Evolutionary conservation across 1,140 invertebrate genomes (phyloP).

Genomic region (Solen grandis): DNA sequence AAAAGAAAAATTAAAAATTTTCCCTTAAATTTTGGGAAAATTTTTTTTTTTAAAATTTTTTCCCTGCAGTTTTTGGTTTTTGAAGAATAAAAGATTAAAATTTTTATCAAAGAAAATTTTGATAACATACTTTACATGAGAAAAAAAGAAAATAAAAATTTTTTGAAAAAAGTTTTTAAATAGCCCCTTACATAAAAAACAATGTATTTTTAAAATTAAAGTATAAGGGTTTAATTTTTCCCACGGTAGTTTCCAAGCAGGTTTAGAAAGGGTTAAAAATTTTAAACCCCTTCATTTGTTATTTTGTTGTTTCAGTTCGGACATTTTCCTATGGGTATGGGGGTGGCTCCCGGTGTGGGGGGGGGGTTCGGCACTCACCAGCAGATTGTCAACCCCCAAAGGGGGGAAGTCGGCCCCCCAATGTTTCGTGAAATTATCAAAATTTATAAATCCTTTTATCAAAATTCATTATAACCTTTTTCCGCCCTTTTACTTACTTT

Average conservation of each 20-base stretch:
- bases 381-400: slow-evolving; percentile 99
- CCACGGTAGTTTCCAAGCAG: not conserved
- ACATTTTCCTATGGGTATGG: slow-evolving; percentile 94
- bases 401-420: slow-evolving; percentile 99
- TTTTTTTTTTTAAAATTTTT: no score
- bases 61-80: no score
- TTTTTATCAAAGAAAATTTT: no score
- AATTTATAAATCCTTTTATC: no score
- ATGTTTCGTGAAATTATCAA: slow-evolving; percentile 99
- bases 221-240: not conserved
- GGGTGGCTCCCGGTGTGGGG: slow-evolving; percentile 93
- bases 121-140: no score
- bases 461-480: no score
- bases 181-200: not conserved
- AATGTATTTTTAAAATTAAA: no score
- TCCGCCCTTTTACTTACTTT: no score
- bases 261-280: not conserved
- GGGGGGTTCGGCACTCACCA: slow-evolving; percentile 96
- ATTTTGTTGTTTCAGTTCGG: slow-evolving; percentile 83
- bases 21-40: no score
- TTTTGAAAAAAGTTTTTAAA: not conserved
- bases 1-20: no score
- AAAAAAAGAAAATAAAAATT: not conserved
- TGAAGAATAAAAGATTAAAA: no score
- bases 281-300: slow-evolving; percentile 52